Percentiles rank a stretch among this genome's conserved stretches.
These are phyloP conservation scores for Hemicentrotus pulcherrimus DNA, from an alignment of 35 echinoderm and acorn worm species.

Conservation along the genomic window DNA sequence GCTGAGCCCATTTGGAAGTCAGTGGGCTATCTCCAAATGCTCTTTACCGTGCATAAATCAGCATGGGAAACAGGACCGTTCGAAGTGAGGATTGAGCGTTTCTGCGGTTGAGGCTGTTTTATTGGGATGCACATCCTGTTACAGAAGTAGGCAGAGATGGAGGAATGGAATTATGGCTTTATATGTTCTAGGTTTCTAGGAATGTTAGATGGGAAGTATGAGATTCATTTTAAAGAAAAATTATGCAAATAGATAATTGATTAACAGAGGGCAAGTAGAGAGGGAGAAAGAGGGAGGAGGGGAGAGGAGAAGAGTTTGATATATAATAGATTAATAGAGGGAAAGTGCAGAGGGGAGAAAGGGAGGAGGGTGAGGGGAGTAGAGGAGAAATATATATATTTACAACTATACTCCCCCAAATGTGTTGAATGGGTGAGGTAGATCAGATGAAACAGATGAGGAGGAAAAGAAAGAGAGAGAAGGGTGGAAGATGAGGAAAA, in stretches of 20 bases:
- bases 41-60: conserved; percentile 29
- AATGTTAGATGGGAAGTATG: too few relatives aligned
- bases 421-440: too few relatives aligned
- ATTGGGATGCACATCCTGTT: background rate
- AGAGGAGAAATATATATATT: too few relatives aligned
- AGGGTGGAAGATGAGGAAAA: background rate
- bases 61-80: background rate
- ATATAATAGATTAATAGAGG: too few relatives aligned
- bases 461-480: background rate
- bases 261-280: background rate
- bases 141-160: background rate
- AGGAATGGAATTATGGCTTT: background rate
- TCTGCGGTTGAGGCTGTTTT: background rate
- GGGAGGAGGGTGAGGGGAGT: too few relatives aligned
- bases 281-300: background rate
- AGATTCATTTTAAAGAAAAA: too few relatives aligned
- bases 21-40: conserved; percentile 12
- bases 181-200: background rate
- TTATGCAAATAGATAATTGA: too few relatives aligned
- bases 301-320: background rate
- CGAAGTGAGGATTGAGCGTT: background rate
- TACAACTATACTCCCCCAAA: too few relatives aligned
- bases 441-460: background rate
- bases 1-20: background rate
- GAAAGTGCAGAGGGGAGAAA: too few relatives aligned